Conservation (phyloP, 2,113 vertebrate genomes). For the Orthochromis indermauri region DNA sequence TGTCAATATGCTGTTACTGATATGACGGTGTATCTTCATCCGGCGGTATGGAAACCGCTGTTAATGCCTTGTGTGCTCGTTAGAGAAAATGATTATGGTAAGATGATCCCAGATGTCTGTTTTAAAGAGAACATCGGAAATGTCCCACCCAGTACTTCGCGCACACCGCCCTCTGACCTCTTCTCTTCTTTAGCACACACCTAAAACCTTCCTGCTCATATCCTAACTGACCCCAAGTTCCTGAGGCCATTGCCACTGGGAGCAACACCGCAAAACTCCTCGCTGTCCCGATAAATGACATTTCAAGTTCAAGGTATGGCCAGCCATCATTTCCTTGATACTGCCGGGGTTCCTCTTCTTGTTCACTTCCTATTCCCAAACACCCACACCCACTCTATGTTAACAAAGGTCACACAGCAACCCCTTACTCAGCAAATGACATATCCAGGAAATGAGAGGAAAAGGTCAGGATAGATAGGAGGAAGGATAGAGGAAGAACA, state of each 20-base stretch:
- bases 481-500: not conserved
- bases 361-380: conserved; percentile 11
- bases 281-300: not conserved
- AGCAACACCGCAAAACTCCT: not conserved
- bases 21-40: conserved; percentile 49
- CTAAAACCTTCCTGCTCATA: not conserved
- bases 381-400: not conserved
- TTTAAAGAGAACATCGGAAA: conserved; percentile 51
- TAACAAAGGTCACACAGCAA: conserved; percentile 18
- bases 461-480: conserved; percentile 12
- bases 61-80: conserved; percentile 32
- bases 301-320: conserved; percentile 50
- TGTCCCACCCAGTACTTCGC: conserved; percentile 24
- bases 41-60: conserved; percentile 8
- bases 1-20: conserved; percentile 57
- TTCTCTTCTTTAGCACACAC: not conserved
- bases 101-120: conserved; percentile 23
- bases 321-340: conserved; percentile 15
- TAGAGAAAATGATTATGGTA: conserved; percentile 52
- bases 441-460: conserved; percentile 23
- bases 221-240: not conserved
- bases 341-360: conserved; percentile 21
- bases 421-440: conserved; percentile 38
- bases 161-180: conserved; percentile 6
- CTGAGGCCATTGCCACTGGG: not conserved